Evolutionary conservation across 1,140 invertebrate genomes (phyloP).

Genomic region (Caenorhabditis briggsae): DNA sequence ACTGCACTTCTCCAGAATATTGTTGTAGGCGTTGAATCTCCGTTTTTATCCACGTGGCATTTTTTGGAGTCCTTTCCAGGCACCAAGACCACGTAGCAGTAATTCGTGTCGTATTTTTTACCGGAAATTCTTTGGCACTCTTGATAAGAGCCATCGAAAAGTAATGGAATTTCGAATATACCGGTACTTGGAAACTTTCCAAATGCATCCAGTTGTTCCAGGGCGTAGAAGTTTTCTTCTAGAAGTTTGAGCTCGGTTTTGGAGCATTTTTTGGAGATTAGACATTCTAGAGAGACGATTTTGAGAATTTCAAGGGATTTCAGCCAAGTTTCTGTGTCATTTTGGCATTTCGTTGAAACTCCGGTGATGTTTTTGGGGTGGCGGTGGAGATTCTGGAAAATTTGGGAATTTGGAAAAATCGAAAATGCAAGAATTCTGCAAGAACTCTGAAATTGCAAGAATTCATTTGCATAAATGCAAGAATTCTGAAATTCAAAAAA

Average conservation of each 20-base stretch:
- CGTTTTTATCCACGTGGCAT: not conserved
- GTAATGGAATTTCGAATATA: conserved; percentile 1
- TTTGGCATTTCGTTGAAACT: not conserved
- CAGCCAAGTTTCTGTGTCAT: conserved; percentile 52
- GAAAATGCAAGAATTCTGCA: too few species aligned
- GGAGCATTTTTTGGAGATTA: not conserved
- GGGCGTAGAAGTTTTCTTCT: conserved; percentile 1
- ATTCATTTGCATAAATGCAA: too few species aligned
- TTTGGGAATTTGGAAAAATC: not conserved
- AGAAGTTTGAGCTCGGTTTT: not conserved
- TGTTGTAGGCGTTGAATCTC: not conserved
- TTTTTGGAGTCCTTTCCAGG: conserved; percentile 6
- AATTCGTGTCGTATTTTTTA: conserved; percentile 25
- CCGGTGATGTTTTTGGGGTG: conserved; percentile 12
- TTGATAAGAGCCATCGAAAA: conserved; percentile 44
- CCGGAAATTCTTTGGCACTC: conserved; percentile 19
- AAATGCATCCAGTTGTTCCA: conserved; percentile 13
- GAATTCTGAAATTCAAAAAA: too few species aligned
- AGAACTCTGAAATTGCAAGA: too few species aligned
- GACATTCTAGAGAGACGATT: not conserved
- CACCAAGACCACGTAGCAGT: conserved; percentile 26
- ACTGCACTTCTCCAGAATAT: conserved; percentile 27
- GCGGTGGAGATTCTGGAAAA: not conserved
- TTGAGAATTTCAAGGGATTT: not conserved
- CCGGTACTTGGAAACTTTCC: not conserved